Evolutionary conservation across 2,797 vertebrate species (phyloP).

Genomic region (Eulemur albifrons): DNA sequence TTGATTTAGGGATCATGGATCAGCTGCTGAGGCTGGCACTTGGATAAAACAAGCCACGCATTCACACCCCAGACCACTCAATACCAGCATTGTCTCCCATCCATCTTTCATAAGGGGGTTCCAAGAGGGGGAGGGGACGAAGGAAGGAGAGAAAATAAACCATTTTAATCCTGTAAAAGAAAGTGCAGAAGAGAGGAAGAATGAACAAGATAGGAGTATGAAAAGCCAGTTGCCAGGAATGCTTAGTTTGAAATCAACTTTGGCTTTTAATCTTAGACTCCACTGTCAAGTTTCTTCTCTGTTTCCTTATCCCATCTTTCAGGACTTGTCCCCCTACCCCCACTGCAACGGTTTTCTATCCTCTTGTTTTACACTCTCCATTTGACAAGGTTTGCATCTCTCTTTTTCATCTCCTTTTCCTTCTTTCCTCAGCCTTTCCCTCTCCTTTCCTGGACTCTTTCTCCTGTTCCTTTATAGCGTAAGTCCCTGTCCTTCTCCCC

Average conservation of each 20-base stretch:
- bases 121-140: conserved; percentile 63
- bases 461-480: neutral
- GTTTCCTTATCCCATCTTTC: neutral
- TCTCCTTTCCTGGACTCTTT: neutral
- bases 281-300: conserved; percentile 60
- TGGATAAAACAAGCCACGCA: conserved; percentile 82
- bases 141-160: conserved; percentile 67
- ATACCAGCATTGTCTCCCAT: conserved; percentile 84
- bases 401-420: neutral
- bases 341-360: neutral
- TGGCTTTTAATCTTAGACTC: conserved; percentile 53
- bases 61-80: conserved; percentile 84
- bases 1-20: conserved; percentile 80
- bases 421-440: neutral
- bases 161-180: conserved; percentile 65
- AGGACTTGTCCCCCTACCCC: neutral
- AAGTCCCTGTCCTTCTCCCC: neutral
- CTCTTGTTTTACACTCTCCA: neutral
- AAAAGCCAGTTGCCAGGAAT: conserved; percentile 63
- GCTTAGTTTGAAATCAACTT: conserved; percentile 60
- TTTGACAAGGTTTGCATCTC: neutral
- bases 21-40: conserved; percentile 84
- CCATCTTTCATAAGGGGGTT: conserved; percentile 74
- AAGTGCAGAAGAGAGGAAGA: conserved; percentile 52
- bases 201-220: conserved; percentile 25